Percentiles rank a stretch among this genome's conserved stretches.
phyloP scores from a whole-genome alignment of 2,113 vertebrate genomes.

The Manacus vitellinus region DNA sequence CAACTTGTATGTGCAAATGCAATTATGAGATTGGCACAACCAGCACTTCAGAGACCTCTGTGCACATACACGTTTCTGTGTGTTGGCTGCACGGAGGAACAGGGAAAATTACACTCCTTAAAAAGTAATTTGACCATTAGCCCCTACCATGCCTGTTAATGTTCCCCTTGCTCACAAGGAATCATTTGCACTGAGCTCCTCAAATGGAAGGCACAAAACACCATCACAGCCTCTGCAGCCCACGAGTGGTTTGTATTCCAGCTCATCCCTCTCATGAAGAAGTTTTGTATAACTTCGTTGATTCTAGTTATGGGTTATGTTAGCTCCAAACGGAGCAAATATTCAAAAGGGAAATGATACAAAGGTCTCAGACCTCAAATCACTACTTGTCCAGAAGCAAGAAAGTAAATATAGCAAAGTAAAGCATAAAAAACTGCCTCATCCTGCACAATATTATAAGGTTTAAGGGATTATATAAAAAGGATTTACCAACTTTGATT shows the following conservation, averaged over 20 bases:
- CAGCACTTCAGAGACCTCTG: neutral
- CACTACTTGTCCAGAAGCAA: neutral
- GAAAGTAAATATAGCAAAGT: neutral
- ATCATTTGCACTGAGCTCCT: neutral
- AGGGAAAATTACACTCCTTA: neutral
- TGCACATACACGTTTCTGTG: constrained; percentile 1
- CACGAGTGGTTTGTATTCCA: neutral
- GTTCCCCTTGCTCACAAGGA: neutral
- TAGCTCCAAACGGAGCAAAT: neutral
- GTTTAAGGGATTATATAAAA: constrained; percentile 44
- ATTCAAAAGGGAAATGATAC: neutral
- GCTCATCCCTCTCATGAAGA: neutral
- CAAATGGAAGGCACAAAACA: neutral
- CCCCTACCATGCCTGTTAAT: neutral
- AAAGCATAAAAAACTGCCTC: constrained; percentile 25
- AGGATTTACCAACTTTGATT: constrained; percentile 55
- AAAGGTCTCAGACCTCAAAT: constrained; percentile 1
- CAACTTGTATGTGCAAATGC: neutral
- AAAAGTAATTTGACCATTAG: neutral
- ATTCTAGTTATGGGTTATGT: neutral
- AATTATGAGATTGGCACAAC: neutral
- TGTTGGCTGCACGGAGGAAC: neutral
- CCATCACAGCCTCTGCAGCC: neutral
- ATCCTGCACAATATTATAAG: constrained; percentile 52
- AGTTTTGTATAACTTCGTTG: neutral